Conservation (phyloP, 2,888 invertebrate genomes). For the Priocnemis perturbator region DNA sequence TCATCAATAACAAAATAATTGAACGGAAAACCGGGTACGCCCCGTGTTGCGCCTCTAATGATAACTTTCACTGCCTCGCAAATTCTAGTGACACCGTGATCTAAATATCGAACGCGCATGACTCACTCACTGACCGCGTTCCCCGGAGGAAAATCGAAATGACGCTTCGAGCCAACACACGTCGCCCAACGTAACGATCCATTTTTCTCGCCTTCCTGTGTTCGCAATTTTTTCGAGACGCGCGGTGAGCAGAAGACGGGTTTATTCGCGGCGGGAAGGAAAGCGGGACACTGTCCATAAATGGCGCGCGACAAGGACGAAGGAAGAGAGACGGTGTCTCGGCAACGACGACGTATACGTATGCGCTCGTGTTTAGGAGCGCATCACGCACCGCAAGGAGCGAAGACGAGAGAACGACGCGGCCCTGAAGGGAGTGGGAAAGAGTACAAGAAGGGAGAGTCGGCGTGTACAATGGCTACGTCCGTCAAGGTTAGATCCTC, state of each 20-base stretch:
- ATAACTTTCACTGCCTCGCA: no score
- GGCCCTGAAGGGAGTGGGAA: slow-evolving; percentile 31
- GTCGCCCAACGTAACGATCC: neutral
- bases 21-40: no score
- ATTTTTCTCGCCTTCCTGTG: no score
- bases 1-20: no score
- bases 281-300: slow-evolving; percentile 39
- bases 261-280: slow-evolving; percentile 28
- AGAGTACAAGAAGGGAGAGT: slow-evolving; percentile 37
- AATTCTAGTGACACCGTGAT: no score
- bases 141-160: neutral
- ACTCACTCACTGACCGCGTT: no score
- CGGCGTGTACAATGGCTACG: slow-evolving; percentile 66
- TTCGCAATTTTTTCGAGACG: neutral
- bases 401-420: slow-evolving; percentile 11
- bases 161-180: neutral
- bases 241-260: slow-evolving; percentile 4
- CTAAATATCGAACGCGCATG: no score
- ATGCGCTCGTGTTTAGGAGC: slow-evolving; percentile 56
- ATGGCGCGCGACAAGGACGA: slow-evolving; percentile 57
- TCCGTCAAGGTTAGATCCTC: slow-evolving; percentile 69
- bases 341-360: slow-evolving; percentile 49
- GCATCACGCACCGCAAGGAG: slow-evolving; percentile 42
- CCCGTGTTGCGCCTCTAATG: no score
- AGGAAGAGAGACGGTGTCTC: slow-evolving; percentile 41